Evolutionary conservation across 2,888 invertebrate species (phyloP).

Genomic region (Resseliella maxima): DNA sequence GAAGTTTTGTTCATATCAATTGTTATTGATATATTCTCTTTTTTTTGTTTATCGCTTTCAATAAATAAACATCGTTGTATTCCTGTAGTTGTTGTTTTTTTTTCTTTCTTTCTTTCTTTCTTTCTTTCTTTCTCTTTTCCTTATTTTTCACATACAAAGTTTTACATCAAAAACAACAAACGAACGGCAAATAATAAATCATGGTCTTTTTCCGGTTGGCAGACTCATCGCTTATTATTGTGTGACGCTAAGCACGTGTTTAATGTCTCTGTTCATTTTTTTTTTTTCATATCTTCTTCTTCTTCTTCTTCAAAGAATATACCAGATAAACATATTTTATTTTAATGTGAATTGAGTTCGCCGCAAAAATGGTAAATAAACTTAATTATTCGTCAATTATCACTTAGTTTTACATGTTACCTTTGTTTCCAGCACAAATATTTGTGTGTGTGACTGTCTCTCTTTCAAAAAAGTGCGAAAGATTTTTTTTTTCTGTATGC

Average conservation of each 20-base stretch:
- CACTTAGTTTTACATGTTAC: not conserved
- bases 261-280: too few species aligned
- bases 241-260: conserved; percentile 35
- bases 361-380: not conserved
- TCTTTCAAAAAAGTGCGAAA: not conserved
- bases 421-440: not conserved
- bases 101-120: not conserved
- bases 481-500: not conserved
- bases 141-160: not conserved
- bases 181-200: not conserved
- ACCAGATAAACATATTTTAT: not conserved
- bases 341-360: not conserved
- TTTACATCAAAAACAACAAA: not conserved
- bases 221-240: not conserved
- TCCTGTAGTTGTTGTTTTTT: too few species aligned
- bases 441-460: not conserved
- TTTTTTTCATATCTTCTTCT: not conserved
- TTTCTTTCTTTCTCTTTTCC: not conserved
- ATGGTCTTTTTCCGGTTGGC: conserved; percentile 34
- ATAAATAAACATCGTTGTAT: conserved; percentile 24
- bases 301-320: not conserved
- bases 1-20: conserved; percentile 19
- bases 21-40: conserved; percentile 24
- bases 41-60: not conserved
- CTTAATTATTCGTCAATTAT: conserved; percentile 51